Conservation (phyloP, 2,888 invertebrate genomes). For the Mesorhabditis spiculigera region DNA sequence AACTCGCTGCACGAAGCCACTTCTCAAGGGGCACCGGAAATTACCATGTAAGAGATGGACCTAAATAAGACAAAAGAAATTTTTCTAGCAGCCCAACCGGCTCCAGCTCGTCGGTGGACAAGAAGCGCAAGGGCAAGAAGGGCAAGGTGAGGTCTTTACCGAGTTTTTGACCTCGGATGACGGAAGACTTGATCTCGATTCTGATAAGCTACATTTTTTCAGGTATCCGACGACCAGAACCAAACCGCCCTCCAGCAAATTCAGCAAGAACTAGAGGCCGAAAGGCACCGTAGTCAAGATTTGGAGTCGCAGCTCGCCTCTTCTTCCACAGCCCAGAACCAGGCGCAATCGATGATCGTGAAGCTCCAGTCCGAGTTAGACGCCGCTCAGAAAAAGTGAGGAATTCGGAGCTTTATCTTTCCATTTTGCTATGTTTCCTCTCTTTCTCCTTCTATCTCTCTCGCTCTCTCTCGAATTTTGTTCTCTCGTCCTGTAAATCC, state of each 20-base stretch:
- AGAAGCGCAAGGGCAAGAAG: conserved; percentile 1
- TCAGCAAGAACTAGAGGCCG: not conserved
- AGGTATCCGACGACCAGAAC: not conserved
- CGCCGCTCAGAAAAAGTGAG: conserved; percentile 2
- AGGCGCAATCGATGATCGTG: not conserved
- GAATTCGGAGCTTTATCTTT: not conserved
- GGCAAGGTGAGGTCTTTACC: not conserved
- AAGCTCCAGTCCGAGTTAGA: conserved; percentile 4
- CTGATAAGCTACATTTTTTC: not conserved
- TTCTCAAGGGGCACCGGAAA: not conserved
- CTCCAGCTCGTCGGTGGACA: not conserved
- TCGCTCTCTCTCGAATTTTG: too few species aligned
- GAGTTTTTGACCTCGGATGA: not conserved
- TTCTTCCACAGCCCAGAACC: not conserved
- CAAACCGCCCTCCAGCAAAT: not conserved
- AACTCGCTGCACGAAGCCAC: not conserved
- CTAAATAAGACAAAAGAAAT: not conserved
- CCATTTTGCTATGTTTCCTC: too few species aligned
- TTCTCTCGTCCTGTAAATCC: not conserved
- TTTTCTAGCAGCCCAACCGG: too few species aligned
- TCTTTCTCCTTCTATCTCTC: too few species aligned
- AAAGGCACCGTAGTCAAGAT: not conserved
- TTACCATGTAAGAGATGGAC: not conserved
- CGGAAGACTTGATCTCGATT: too few species aligned
- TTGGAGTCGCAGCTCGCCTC: not conserved